Evolutionary conservation across 2,113 vertebrate genomes (phyloP).

Genomic region (Pituophis catenifer): DNA sequence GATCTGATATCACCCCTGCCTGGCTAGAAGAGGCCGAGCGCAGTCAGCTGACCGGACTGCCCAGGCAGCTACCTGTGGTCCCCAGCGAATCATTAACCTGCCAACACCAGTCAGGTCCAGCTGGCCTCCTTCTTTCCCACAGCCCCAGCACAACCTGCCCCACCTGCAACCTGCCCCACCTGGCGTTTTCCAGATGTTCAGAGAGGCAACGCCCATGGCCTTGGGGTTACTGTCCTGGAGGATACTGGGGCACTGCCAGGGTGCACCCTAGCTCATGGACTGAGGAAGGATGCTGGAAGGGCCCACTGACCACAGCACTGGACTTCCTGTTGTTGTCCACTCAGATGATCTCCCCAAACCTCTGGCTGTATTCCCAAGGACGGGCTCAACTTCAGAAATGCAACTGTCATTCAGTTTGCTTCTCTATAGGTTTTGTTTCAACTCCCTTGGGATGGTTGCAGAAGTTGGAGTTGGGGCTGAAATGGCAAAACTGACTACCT

Average conservation of each 20-base stretch:
- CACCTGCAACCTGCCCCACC: background rate
- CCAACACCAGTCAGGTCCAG: background rate
- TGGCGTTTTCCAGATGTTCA: background rate
- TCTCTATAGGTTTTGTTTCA: background rate
- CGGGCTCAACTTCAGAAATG: background rate
- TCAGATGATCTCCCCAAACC: background rate
- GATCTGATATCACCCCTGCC: slow-evolving; percentile 34
- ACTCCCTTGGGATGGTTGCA: background rate
- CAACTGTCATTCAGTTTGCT: background rate
- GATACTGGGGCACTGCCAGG: background rate
- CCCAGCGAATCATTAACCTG: slow-evolving; percentile 56
- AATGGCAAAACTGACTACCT: background rate
- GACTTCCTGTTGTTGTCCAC: background rate
- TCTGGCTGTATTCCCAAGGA: background rate
- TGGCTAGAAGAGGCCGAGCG: background rate
- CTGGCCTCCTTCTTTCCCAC: background rate
- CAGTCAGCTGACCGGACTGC: slow-evolving; percentile 28
- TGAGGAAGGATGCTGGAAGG: background rate
- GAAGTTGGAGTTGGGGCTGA: too few relatives aligned
- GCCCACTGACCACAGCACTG: background rate
- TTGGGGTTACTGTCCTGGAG: background rate
- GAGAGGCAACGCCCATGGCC: background rate
- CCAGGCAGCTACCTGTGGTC: background rate
- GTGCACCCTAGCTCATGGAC: background rate
- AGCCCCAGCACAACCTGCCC: background rate